These are phyloP conservation scores for Acropternis orthonyx DNA, from an alignment of 2,797 vertebrate genomes.

Conservation along the genomic window DNA sequence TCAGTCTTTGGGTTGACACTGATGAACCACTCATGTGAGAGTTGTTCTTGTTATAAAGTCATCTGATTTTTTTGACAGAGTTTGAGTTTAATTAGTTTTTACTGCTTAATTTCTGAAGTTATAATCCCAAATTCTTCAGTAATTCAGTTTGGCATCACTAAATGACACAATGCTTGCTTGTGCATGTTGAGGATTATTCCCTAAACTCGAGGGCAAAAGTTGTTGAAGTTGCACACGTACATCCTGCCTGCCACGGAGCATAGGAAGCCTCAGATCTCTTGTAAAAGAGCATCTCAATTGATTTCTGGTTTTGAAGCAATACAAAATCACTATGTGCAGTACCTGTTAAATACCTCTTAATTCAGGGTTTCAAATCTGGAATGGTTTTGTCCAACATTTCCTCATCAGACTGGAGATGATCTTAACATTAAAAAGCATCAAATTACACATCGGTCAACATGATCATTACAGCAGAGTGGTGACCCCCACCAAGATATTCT, in stretches of 20 bases:
- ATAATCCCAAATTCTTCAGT: not conserved
- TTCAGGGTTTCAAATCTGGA: not conserved
- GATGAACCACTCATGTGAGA: not conserved
- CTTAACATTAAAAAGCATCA: not conserved
- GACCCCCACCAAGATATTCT: not conserved
- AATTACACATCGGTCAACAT: not conserved
- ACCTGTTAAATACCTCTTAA: not conserved
- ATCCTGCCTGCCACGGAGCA: not conserved
- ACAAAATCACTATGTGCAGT: not conserved
- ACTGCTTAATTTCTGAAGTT: not conserved
- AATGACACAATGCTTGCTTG: not conserved
- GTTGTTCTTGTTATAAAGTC: not conserved
- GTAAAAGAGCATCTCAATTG: not conserved
- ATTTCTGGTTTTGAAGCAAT: not conserved
- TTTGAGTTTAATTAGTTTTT: slow-evolving; percentile 30
- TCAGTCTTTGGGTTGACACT: not conserved
- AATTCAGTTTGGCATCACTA: not conserved
- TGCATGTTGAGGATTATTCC: not conserved
- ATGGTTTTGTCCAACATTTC: not conserved
- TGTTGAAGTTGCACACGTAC: not conserved
- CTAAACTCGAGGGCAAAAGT: not conserved
- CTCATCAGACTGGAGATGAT: not conserved
- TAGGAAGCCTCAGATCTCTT: not conserved
- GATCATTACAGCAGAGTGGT: not conserved
- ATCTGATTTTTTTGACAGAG: not conserved